These are phyloP conservation scores for Mohoua ochrocephala DNA, from an alignment of 2,113 vertebrate genomes.

Conservation along the genomic window DNA sequence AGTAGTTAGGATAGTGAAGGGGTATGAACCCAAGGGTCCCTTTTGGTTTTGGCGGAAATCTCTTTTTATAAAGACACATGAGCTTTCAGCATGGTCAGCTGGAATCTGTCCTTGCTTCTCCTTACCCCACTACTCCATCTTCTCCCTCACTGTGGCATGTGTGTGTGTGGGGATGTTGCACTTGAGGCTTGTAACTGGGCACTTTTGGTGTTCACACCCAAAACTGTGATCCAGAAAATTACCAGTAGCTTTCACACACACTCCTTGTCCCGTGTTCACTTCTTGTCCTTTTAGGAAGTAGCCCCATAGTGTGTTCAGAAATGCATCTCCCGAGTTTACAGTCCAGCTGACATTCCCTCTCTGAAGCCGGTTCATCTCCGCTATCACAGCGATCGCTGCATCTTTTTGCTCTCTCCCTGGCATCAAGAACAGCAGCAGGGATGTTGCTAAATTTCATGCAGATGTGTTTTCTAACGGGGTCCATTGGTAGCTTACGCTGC, in stretches of 20 bases:
- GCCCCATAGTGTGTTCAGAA: background rate
- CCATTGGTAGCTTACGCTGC: background rate
- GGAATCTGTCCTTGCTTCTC: background rate
- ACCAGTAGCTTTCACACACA: background rate
- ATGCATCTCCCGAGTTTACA: background rate
- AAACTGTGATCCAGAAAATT: background rate
- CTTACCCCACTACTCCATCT: fast-evolving
- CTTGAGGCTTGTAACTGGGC: background rate
- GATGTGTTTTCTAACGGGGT: background rate
- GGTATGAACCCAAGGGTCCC: background rate
- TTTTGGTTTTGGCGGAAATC: background rate
- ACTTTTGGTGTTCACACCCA: background rate
- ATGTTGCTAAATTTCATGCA: background rate
- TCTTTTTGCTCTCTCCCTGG: background rate
- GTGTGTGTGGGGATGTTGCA: background rate
- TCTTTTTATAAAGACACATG: background rate
- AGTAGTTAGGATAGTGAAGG: fast-evolving
- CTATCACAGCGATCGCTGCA: background rate
- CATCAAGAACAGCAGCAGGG: background rate
- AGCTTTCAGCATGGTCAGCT: background rate
- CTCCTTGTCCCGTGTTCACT: background rate
- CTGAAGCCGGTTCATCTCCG: background rate
- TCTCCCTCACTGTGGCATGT: fast-evolving
- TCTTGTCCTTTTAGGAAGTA: background rate
- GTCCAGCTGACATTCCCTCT: background rate